Base-by-base conservation (phyloP, 2,797 vertebrate genomes). In the Acrossocheilus fasciatus region DNA sequence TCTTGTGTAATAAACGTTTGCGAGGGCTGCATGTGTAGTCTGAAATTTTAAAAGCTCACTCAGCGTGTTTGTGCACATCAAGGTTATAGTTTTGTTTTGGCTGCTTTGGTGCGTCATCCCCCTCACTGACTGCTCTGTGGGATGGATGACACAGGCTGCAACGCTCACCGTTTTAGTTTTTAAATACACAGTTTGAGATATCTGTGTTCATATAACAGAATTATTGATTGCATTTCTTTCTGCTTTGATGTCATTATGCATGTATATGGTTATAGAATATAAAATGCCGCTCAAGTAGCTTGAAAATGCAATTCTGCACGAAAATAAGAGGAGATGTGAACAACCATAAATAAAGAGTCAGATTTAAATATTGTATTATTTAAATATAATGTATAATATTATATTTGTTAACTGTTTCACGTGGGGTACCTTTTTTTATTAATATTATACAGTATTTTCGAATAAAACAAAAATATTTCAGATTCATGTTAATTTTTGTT, bases 21-120 rank as follows among this genome's bases (percentile, higher is more conserved):
- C 11, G 57, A 62, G 7, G 77, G 77, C 34, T 72, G 52, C n/a
- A 12, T 73, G 14, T 73, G 10, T 41, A 14, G 17, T 73, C 77
- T 64, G 54, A 17, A 23, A 50, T 73, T 10, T 66, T 14, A 57
- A 20, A 64, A 50, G 84, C 36, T 20, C 66, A 39, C 54, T 14
- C 34, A 26, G 57, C 41, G 36, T 82, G 70, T 82, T 68, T 77
- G 9, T 62, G 47, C 45, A 39, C 17, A 62, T 81, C 72, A 76
- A 76, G 82, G 82, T 76, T 84, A 72, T 20, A 47, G 50, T 73
- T 73, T 73, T 81, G 77, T 86, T 79, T 80, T 62, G 57, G 54
- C 69, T 73, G 84, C 57, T 74, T 80, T 23, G 66, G 75, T 79
- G 83, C 20, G 6, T 70, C 62, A 70, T 79, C n/a, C 26, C 43